A percentile compares a stretch with the other conserved stretches of the same genome.
phyloP scores from a whole-genome alignment of 2,888 invertebrate species.

The Luffia ferchaultella region DNA sequence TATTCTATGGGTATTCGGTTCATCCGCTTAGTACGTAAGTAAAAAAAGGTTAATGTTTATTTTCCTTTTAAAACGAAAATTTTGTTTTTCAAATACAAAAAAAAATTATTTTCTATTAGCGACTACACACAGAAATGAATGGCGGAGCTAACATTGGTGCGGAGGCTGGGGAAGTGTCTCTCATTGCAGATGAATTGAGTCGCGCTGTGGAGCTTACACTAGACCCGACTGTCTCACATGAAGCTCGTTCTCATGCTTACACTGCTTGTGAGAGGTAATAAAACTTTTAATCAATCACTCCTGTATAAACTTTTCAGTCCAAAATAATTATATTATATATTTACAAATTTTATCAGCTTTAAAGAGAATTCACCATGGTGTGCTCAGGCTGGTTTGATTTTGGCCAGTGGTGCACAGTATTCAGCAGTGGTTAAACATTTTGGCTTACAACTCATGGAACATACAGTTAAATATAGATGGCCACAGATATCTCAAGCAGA shows the following conservation, averaged over 20 bases:
- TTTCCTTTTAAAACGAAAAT: not conserved
- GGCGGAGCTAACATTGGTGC: constrained; percentile 37
- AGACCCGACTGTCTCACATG: constrained; percentile 79
- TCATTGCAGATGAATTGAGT: constrained; percentile 80
- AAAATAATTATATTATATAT: not conserved
- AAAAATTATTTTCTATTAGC: not conserved
- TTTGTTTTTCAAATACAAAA: not conserved
- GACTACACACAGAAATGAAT: constrained; percentile 33
- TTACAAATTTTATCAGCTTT: constrained; percentile 53
- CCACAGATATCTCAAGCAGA: constrained; percentile 86
- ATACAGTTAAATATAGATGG: constrained; percentile 93
- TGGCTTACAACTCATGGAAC: constrained; percentile 92
- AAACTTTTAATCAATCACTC: not conserved
- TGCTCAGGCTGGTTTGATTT: constrained; percentile 83
- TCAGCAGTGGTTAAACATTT: constrained; percentile 87
- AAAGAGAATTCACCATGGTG: constrained; percentile 88
- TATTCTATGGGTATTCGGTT: not conserved
- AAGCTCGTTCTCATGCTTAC: constrained; percentile 81
- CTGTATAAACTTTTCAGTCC: not conserved
- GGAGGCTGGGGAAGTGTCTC: constrained; percentile 69
- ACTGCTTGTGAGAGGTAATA: constrained; percentile 76
- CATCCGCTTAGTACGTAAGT: not conserved
- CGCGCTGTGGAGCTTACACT: constrained; percentile 84
- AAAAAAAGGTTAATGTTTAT: not conserved
- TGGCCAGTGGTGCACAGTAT: constrained; percentile 78